Evolutionary conservation across 1,140 invertebrate species (phyloP).

Genomic region (Popillia japonica): DNA sequence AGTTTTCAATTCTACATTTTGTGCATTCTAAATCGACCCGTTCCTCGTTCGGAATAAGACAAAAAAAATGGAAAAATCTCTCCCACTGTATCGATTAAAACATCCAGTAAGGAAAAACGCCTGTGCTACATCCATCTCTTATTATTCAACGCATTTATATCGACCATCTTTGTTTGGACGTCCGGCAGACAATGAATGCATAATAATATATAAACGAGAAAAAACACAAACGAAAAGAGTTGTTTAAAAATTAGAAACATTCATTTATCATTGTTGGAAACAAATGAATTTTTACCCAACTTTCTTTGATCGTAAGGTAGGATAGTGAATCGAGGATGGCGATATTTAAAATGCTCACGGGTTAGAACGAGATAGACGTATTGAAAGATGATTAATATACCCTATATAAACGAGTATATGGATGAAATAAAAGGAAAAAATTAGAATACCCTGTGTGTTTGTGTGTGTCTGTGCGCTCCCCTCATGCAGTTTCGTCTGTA

Average conservation of each 20-base stretch:
- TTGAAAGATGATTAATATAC: slow-evolving; percentile 37
- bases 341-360: not conserved
- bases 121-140: not conserved
- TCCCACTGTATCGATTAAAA: slow-evolving; percentile 6
- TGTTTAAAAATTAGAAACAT: slow-evolving; percentile 43
- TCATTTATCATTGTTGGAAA: slow-evolving; percentile 56
- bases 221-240: slow-evolving; percentile 41
- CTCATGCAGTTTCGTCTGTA: not conserved
- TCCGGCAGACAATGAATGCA: not conserved
- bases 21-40: not conserved
- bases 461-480: not conserved
- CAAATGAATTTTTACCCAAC: slow-evolving; percentile 54
- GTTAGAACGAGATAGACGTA: not conserved
- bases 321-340: slow-evolving; percentile 46
- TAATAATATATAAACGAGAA: slow-evolving; percentile 10
- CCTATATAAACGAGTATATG: slow-evolving; percentile 37
- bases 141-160: not conserved
- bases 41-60: not conserved
- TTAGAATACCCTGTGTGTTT: not conserved
- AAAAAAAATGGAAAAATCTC: not conserved
- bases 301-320: slow-evolving; percentile 48
- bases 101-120: not conserved
- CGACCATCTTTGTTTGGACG: not conserved
- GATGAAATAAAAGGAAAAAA: slow-evolving; percentile 29
- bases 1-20: not conserved